phyloP scores from a whole-genome alignment of 1,140 invertebrate species.

The Drosophila willistoni region DNA sequence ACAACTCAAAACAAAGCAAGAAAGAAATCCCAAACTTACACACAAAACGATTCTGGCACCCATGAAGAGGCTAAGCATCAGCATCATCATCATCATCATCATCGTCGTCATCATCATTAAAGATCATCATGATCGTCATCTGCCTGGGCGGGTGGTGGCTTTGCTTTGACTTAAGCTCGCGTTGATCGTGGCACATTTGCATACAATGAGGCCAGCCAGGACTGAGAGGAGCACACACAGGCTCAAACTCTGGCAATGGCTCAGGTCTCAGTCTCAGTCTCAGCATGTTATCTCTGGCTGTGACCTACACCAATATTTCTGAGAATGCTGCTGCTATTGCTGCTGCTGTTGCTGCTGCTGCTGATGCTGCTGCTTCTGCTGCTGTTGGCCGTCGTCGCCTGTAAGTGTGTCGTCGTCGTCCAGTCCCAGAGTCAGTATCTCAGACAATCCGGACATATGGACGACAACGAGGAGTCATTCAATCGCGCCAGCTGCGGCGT shows the following conservation, averaged over 20 bases:
- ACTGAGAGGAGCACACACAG: slow-evolving; percentile 36
- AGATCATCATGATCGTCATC: slow-evolving; percentile 37
- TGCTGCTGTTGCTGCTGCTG: slow-evolving; percentile 1
- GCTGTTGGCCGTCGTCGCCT: slow-evolving; percentile 66
- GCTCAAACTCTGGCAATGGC: slow-evolving; percentile 6
- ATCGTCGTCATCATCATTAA: slow-evolving; percentile 1
- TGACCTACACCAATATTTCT: slow-evolving; percentile 84
- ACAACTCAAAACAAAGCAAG: slow-evolving; percentile 70
- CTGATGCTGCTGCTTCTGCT: neutral
- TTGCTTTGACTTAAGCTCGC: slow-evolving; percentile 24
- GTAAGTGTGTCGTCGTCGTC: slow-evolving; percentile 77
- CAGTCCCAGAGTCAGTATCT: slow-evolving; percentile 75
- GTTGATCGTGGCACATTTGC: slow-evolving; percentile 82
- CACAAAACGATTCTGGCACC: slow-evolving; percentile 81
- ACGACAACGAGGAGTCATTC: slow-evolving; percentile 77
- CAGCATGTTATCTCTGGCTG: slow-evolving; percentile 83
- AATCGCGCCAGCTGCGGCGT: slow-evolving; percentile 79
- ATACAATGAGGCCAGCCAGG: slow-evolving; percentile 81
- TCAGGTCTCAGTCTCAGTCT: slow-evolving; percentile 44
- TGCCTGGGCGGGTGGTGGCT: slow-evolving; percentile 72
- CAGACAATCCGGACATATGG: slow-evolving; percentile 56
- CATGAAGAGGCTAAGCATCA: slow-evolving; percentile 59
- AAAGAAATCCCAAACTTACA: slow-evolving; percentile 55
- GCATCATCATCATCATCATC: too few relatives aligned
- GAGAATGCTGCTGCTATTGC: slow-evolving; percentile 77